phyloP scores from a whole-genome alignment of 2,888 invertebrate genomes.

The Tanaodytes sp. region DNA sequence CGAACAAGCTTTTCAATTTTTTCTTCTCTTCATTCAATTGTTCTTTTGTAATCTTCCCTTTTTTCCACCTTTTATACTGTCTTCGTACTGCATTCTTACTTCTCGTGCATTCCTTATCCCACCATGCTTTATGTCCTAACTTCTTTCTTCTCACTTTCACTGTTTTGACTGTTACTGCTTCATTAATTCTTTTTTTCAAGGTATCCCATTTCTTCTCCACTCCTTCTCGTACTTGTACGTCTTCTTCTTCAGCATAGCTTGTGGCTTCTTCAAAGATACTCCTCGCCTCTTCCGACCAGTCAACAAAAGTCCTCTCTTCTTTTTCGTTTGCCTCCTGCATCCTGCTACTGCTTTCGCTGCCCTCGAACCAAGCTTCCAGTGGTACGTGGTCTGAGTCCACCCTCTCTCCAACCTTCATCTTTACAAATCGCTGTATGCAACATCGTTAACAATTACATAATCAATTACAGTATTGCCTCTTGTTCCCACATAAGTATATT shows the following conservation, averaged over 20 bases:
- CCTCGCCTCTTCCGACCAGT: background rate
- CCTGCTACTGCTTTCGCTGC: no score
- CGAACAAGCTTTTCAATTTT: background rate
- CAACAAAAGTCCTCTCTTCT: background rate
- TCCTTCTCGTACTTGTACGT: background rate
- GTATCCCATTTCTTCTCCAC: background rate
- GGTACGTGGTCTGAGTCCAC: slow-evolving; percentile 46
- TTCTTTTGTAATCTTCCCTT: background rate
- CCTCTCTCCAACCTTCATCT: slow-evolving; percentile 1
- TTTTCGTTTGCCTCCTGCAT: no score
- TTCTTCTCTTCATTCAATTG: background rate
- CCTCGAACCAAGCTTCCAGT: background rate
- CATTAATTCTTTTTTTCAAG: background rate
- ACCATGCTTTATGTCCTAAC: background rate
- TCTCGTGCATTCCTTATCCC: no score
- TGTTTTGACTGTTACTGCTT: background rate
- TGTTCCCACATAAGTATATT: slow-evolving; percentile 42
- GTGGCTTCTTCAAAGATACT: background rate
- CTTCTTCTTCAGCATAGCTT: background rate
- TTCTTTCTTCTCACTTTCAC: background rate
- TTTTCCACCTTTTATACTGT: background rate
- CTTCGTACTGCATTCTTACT: slow-evolving; percentile 1
- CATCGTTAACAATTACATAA: slow-evolving; percentile 8
- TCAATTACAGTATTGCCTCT: slow-evolving; percentile 47
- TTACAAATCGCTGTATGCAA: background rate